phyloP scores from a whole-genome alignment of 2,113 vertebrate genomes.

The Antechinus flavipes region DNA sequence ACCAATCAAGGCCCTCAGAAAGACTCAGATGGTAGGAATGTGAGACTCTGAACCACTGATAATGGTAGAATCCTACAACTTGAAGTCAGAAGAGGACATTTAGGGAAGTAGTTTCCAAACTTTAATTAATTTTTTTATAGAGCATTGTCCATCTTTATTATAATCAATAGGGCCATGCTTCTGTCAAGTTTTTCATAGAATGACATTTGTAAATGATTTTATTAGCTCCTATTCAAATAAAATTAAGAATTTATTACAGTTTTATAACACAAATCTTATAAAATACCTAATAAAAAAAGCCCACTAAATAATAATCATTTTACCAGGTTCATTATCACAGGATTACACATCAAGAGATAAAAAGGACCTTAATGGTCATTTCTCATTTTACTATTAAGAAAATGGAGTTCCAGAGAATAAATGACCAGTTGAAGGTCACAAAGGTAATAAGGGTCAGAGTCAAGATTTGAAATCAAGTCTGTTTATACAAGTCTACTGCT shows the following conservation, averaged over 20 bases:
- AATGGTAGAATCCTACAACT: not conserved
- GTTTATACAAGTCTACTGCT: not conserved
- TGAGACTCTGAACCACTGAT: not conserved
- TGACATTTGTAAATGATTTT: not conserved
- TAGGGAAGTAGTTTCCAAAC: not conserved
- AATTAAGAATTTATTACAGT: not conserved
- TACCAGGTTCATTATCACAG: not conserved
- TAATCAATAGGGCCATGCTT: not conserved
- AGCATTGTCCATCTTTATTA: not conserved
- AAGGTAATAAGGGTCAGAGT: not conserved
- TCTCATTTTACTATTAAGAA: not conserved
- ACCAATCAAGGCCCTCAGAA: not conserved
- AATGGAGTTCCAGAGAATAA: not conserved
- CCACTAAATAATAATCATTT: not conserved
- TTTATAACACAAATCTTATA: not conserved
- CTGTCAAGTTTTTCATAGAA: not conserved
- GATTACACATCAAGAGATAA: not conserved
- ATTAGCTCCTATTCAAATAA: not conserved
- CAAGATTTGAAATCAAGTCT: not conserved
- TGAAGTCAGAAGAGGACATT: not conserved
- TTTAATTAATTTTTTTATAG: not conserved
- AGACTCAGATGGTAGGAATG: not conserved
- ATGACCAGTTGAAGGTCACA: not conserved
- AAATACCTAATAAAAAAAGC: not conserved
- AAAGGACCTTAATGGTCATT: not conserved